Evolutionary conservation across 2,797 vertebrate genomes (phyloP), one percentile per base, ranked within the genome.

Genomic region (Gymnocypris eckloni): DNA sequence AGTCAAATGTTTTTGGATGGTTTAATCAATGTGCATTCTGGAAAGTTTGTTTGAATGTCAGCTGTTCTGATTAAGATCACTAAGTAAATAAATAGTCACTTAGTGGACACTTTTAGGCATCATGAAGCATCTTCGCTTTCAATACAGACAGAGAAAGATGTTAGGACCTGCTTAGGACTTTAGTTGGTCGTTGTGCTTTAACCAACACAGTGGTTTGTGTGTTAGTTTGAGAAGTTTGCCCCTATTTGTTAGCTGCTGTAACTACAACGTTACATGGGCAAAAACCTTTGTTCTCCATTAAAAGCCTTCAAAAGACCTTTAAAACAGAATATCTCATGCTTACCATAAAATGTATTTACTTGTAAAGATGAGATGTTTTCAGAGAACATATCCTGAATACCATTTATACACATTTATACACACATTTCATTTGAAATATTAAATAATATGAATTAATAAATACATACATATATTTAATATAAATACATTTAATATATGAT

Each of bases 31-130:
- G 39, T 45, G 39, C 77, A 18, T 15, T 56, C 50, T 37, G 18
- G 28, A n/a, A 56, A 22, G 43, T 77, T 54, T 37, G 73, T 33
- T 33, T 75, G 25, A 33, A 75, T 25, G 22, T 33, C 9, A 52
- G 48, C 48, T 20, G 16, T 20, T 75, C 72, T 33, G 72, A 75
- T 75, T 52, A 20, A 75, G 8, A 71, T 71, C 69, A 5, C 2
- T 75, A 52, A 56, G 18, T 56, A 77, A 76, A 54, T 50, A 76
- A 76, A 75, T 3, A 76, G 50, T 56, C 10, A 76, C 50, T 22
- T 39, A 56, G 33, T 6, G 10, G 1, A 76, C 48, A 52, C 6
- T 39, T 76, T 37, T 22, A 54, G 6, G 45, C 16, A 2, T 50
- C n/a, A 28, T 50, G 15, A 25, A 75, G 45, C 45, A 33, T 75